Base-by-base conservation (phyloP, 2,888 invertebrate species). In the Digitonthophagus gazella region DNA sequence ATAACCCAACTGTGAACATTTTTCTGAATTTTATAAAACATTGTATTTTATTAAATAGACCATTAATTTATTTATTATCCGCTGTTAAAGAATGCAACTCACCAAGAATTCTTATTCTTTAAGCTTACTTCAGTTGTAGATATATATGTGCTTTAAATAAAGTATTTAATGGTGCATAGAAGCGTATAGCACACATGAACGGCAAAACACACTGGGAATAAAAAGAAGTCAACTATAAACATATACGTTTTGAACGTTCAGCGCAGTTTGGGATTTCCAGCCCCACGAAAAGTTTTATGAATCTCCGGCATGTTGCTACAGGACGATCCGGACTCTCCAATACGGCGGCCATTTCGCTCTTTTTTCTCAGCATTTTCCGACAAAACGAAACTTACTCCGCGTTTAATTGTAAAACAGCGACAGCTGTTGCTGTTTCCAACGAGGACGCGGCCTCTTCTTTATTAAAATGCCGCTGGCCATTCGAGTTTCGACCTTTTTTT, bases 341-440 rank as follows among this genome's bases (percentile, higher is more conserved):
- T 44, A 44, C 28, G 8, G 11, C 28, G 8, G 28, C 28, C 28
- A 44, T 44, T 44, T 44, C 28, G 28, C 28, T 64, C 54, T 64
- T 64, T 28, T 61, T 61, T 61, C 19, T 19, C 61, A 6, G n/a
- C 15, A 19, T 61, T 61, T 64, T 64, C 22, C 44, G 28, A 22
- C 28, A 64, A 44, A 28, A 64, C 64, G 28, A 64, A 64, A 64
- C 64, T 44, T 28, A 64, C 15, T 64, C 22, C 11, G 64, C 64
- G 64, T 64, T 54, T 44, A 64, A 28, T 64, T 64, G 61, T 61
- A 61, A 61, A 61, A 61, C 16, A 20, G 20, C 61, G 20, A 61
- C 61, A 61, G 61, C 61, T 61, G 61, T 61, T 61, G 61, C 28
- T 44, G 28, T 44, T 44, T 44, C 28, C 28, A 44, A 44, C 28